Conservation (phyloP, 2,888 invertebrate species). For the Scaptomyza reducta region DNA sequence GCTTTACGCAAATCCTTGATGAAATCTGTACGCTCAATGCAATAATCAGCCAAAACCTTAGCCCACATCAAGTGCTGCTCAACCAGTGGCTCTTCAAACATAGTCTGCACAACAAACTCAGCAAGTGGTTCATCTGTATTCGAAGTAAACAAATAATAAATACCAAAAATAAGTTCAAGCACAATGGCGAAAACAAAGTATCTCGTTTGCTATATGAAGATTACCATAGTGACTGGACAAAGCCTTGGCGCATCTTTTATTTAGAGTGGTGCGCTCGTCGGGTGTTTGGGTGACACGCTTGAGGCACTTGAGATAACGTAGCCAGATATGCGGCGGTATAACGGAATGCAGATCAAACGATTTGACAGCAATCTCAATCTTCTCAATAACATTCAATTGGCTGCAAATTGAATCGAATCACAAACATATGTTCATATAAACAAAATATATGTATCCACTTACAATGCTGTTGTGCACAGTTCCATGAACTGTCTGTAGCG, state of each 20-base stretch:
- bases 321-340: constrained; percentile 56
- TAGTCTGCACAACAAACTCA: constrained; percentile 31
- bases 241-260: constrained; percentile 35
- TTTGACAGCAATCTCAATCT: constrained; percentile 32
- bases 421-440: neutral
- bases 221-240: constrained; percentile 50
- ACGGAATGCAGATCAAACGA: constrained; percentile 22
- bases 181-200: neutral
- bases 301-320: constrained; percentile 40
- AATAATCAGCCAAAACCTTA: constrained; percentile 53
- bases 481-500: constrained; percentile 34
- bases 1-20: constrained; percentile 5
- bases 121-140: constrained; percentile 43
- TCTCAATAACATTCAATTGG: constrained; percentile 40
- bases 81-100: constrained; percentile 25
- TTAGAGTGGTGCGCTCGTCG: constrained; percentile 30
- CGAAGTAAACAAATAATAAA: neutral
- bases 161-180: neutral
- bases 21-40: constrained; percentile 47
- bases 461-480: constrained; percentile 52
- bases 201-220: neutral
- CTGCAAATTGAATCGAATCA: constrained; percentile 24
- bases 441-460: neutral
- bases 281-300: constrained; percentile 50
- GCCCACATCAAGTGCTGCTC: constrained; percentile 35